Conservation (phyloP, 2,888 invertebrate genomes). For the Portevinia maculata region DNA sequence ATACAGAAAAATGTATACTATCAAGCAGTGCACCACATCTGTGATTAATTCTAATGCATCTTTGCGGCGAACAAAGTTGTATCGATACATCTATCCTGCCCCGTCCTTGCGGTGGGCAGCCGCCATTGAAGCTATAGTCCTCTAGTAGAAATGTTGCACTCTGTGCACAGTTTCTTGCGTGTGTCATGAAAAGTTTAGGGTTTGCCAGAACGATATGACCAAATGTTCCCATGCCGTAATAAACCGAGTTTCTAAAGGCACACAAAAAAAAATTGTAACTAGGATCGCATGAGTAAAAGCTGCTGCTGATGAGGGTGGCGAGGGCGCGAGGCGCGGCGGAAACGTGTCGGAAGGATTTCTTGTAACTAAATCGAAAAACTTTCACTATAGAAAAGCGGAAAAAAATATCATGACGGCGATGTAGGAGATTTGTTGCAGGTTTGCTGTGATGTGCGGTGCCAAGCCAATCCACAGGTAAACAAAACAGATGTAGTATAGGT, state of each 20-base stretch:
- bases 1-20: slow-evolving; percentile 28
- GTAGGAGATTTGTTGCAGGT: slow-evolving; percentile 56
- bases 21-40: slow-evolving; percentile 13
- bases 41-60: slow-evolving; percentile 45
- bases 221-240: slow-evolving; percentile 33
- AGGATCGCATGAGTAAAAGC: slow-evolving; percentile 40
- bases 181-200: slow-evolving; percentile 48
- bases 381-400: slow-evolving; percentile 47
- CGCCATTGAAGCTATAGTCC: too few species aligned
- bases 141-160: slow-evolving; percentile 27
- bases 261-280: slow-evolving; percentile 2
- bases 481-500: slow-evolving; percentile 30
- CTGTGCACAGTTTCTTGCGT: slow-evolving; percentile 40
- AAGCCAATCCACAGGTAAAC: slow-evolving; percentile 57
- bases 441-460: slow-evolving; percentile 8
- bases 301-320: slow-evolving; percentile 15
- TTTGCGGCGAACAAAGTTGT: slow-evolving; percentile 36
- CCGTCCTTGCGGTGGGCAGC: neutral
- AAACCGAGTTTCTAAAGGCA: slow-evolving; percentile 35
- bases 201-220: slow-evolving; percentile 19
- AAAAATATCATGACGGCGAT: slow-evolving; percentile 46
- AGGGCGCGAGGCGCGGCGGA: slow-evolving; percentile 8
- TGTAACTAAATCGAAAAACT: slow-evolving; percentile 74
- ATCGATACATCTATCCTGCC: slow-evolving; percentile 14
- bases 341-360: slow-evolving; percentile 58